phyloP scores from a whole-genome alignment of 1,140 invertebrate genomes.

The Teleopsis dalmanni region DNA sequence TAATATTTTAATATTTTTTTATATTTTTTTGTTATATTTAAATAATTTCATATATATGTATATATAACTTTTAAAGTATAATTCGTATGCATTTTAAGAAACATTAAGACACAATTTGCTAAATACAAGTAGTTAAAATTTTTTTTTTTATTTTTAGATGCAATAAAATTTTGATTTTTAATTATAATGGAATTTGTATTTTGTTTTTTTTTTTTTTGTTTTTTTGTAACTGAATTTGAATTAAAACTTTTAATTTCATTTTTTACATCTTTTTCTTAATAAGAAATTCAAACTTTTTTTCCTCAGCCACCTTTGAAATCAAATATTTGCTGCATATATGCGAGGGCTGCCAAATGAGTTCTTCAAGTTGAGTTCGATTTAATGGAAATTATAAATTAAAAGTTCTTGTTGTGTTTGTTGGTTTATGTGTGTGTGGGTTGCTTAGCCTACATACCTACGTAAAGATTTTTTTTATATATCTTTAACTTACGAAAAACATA shows the following conservation, averaged over 20 bases:
- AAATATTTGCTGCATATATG: no score
- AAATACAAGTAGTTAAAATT: neutral
- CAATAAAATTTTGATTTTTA: slow-evolving; percentile 13
- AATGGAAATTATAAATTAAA: neutral
- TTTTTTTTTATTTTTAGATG: slow-evolving; percentile 3
- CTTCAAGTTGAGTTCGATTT: neutral
- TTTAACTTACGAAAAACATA: slow-evolving; percentile 2
- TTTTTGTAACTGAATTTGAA: no score
- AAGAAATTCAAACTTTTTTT: no score
- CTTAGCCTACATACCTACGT: slow-evolving; percentile 34
- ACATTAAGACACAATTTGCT: neutral
- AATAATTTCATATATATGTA: neutral
- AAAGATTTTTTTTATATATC: slow-evolving; percentile 32
- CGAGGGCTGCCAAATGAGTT: neutral
- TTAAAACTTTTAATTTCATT: slow-evolving; percentile 2
- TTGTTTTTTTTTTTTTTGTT: no score
- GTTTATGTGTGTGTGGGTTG: neutral
- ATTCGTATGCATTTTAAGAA: neutral
- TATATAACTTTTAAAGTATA: no score
- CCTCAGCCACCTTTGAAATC: no score
- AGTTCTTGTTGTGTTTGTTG: neutral
- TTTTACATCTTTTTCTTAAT: neutral
- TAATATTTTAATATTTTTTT: neutral
- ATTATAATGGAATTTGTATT: neutral
- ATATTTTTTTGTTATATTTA: no score